Evolutionary conservation across 2,888 invertebrate genomes (phyloP), one percentile per base, ranked within the genome.

Genomic region (Saturnia pavonia): DNA sequence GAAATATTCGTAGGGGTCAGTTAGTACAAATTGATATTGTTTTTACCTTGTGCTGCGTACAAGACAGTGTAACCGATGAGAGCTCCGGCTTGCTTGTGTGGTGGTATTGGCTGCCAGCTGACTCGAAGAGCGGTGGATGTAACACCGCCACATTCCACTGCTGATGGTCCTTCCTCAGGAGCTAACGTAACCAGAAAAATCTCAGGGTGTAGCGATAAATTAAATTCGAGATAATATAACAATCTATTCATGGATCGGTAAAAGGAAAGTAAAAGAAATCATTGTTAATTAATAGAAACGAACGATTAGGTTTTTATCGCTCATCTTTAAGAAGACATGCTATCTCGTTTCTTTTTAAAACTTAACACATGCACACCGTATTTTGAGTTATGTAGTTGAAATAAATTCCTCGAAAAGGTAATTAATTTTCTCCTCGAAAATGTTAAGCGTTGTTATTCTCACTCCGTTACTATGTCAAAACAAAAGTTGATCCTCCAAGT

Each of bases 21-120:
- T 16, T 48, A 1, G 48, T 14, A 6, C 0, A 48, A 1, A 1
- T 0, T n/a, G 4, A 7, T 51, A 51, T 51, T 7, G 7, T 12
- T 22, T 57, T 60, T 75, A 94, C 94, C 94, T 77, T 91, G 90
- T 93, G 96, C 87, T 94, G 96, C 91, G 89, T 97, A 98, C 75
- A 97, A 92, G 73, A 98, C 95, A 83, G 97, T 97, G 91, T 98
- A 98, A 11, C 98, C 98, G 82, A 96, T 96, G 70, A 97, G 95
- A 51, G 96, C 95, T n/a, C 97, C 97, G 69, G 97, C 97, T 87
- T 97, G 97, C 80, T 95, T 95, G 85, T 96, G 95, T 70, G 95
- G 95, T 60, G 95, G 94, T 72, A 96, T 97, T 25, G 96, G 96
- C 77, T 95, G 95, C 97, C 96, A 98, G 67, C 96, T 96, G 74